Evolutionary conservation across 2,888 invertebrate genomes (phyloP), one percentile per base, ranked within the genome.

Genomic region (Slavum lentiscoides): DNA sequence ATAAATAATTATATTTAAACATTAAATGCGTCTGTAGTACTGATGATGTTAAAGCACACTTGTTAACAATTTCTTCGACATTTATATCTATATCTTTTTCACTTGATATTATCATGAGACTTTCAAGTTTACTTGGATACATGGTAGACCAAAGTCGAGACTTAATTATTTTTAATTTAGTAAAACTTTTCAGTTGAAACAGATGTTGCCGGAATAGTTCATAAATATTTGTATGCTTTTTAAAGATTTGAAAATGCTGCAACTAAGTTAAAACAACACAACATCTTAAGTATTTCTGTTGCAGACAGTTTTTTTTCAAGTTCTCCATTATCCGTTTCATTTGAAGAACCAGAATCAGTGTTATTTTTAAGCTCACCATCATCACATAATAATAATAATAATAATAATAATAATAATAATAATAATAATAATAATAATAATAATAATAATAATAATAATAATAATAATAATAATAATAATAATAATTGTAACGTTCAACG

Each of bases 221-320:
- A 70, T 70, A 70, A 70, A 37, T 70, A 58, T 70, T 70, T 70
- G n/a, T 70, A 70, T 37, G n/a, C n/a, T 37, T 55, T 17, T 53
- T 43, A 68, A 19, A 53, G 53, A 8, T 68, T 68, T 68, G 68
- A 55, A 55, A 69, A 55, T 37, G 69, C 69, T 4, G 37, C n/a
- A 69, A 37, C 37, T 69, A 55, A 69, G 5, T 53, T 49, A 49
- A 43, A 49, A 21, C 15, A 21, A 67, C 66, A 39, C 37, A 66
- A 23, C n/a, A 66, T 66, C 39, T 66, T 66, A 43, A 66, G 39
- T 43, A 66, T 66, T n/a, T 43, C n/a, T 0, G 30, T 68, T 53
- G 68, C 68, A 19, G 68, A 53, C 1, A 68, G 30, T 53, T 68
- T 68, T 68, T 53, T 66, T 1, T 6, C 23, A 43, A 37, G 23